Percentiles rank a stretch among this genome's conserved stretches.
Conservation (phyloP, 2,113 vertebrate species). For the Rattus norvegicus region DNA sequence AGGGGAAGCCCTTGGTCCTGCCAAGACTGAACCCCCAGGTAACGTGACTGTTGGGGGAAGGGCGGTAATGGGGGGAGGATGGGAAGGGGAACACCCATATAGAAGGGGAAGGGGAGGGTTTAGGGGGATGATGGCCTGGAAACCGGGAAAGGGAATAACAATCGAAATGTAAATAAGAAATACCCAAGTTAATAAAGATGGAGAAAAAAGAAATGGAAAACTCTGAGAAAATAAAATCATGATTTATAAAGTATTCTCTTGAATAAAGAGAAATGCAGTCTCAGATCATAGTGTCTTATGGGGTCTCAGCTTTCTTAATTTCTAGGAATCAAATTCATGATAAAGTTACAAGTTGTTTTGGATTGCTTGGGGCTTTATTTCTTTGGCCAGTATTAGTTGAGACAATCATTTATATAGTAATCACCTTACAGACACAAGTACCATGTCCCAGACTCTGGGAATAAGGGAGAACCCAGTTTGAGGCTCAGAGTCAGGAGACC, state of each 20-base stretch:
- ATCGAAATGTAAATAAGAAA: too few relatives aligned
- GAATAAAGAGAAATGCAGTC: conserved; percentile 48
- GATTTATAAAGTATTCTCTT: conserved; percentile 39
- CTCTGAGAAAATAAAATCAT: conserved; percentile 4
- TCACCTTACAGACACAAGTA: neutral
- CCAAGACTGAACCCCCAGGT: too few relatives aligned
- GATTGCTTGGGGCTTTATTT: neutral
- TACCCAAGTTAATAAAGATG: too few relatives aligned
- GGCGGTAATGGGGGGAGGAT: too few relatives aligned
- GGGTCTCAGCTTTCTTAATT: conserved; percentile 44
- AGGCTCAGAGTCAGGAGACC: neutral
- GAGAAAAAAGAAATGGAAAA: neutral
- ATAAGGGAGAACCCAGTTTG: conserved; percentile 9
- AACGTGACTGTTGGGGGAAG: too few relatives aligned
- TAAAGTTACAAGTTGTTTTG: conserved; percentile 25
- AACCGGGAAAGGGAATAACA: too few relatives aligned
- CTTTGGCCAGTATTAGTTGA: conserved; percentile 18
- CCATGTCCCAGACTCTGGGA: neutral
- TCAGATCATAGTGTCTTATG: neutral
- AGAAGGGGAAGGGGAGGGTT: too few relatives aligned
- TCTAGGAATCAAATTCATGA: conserved; percentile 5
- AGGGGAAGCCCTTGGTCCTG: too few relatives aligned
- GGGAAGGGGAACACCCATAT: too few relatives aligned
- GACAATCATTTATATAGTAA: conserved; percentile 34
- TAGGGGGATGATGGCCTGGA: too few relatives aligned